These are phyloP conservation scores for Bettongia penicillata DNA, from an alignment of 2,113 vertebrate genomes.

Conservation along the genomic window DNA sequence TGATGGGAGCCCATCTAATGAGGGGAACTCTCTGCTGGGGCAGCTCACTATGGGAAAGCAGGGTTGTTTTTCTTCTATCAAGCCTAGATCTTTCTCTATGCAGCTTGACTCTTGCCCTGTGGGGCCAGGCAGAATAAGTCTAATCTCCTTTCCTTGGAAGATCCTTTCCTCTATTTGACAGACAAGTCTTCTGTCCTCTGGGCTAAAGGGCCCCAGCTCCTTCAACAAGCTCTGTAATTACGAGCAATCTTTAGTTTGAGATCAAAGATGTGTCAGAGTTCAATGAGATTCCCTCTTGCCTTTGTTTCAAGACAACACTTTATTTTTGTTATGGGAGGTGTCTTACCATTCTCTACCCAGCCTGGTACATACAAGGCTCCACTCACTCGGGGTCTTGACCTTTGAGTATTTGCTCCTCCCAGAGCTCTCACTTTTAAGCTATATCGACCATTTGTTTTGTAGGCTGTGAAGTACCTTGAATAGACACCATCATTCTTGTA, in stretches of 20 bases:
- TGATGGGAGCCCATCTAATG: background rate
- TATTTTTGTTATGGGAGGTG: background rate
- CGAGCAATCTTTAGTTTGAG: background rate
- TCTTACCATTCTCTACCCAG: conserved; percentile 81
- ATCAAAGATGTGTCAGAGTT: conserved; percentile 33
- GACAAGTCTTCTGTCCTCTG: background rate
- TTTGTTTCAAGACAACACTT: background rate
- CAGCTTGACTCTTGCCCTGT: background rate
- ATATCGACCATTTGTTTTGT: conserved; percentile 76
- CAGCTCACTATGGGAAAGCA: background rate
- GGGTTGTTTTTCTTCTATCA: background rate
- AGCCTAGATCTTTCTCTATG: background rate
- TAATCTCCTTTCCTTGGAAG: background rate
- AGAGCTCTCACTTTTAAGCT: conserved; percentile 82
- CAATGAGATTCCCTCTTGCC: background rate
- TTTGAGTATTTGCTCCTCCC: conserved; percentile 44
- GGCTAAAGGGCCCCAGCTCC: background rate
- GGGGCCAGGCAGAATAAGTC: background rate
- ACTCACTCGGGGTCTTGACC: conserved; percentile 7
- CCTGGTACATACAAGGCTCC: conserved; percentile 76
- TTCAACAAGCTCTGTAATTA: background rate
- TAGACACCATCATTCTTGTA: conserved; percentile 84
- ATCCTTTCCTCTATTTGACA: background rate
- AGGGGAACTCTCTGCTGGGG: background rate
- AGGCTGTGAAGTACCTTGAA: conserved; percentile 83